phyloP scores from a whole-genome alignment of 2,113 vertebrate genomes.

The Callaeas wilsoni region DNA sequence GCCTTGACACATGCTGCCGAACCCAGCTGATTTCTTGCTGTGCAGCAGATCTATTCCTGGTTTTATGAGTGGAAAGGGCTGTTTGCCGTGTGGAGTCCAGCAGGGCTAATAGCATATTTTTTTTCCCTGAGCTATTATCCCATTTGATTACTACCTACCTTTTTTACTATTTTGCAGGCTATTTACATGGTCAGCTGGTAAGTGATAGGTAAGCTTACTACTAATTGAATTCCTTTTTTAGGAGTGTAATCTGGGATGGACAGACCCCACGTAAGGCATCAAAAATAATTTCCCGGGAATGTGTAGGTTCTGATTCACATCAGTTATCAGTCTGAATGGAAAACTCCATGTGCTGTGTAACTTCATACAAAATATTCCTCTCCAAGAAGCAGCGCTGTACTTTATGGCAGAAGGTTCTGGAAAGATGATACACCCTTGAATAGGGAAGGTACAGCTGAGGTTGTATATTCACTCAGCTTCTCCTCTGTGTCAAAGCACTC shows the following conservation, averaged over 20 bases:
- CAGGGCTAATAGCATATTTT: conserved; percentile 62
- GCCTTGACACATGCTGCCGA: conserved; percentile 14
- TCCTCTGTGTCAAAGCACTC: neutral
- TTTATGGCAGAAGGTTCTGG: neutral
- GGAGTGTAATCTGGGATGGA: neutral
- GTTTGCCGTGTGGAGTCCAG: conserved; percentile 47
- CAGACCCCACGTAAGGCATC: neutral
- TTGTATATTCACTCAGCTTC: neutral
- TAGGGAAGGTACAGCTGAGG: neutral
- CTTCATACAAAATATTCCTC: neutral
- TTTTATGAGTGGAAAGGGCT: conserved; percentile 45
- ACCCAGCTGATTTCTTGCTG: conserved; percentile 21
- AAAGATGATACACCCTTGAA: neutral
- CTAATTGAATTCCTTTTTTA: conserved; percentile 36
- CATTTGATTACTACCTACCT: conserved; percentile 61
- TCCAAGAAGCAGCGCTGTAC: neutral
- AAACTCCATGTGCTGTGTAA: neutral
- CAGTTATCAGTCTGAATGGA: neutral
- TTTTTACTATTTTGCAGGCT: conserved; percentile 53
- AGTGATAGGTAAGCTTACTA: conserved; percentile 60
- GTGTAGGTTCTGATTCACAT: neutral
- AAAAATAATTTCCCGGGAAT: neutral
- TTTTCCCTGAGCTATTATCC: conserved; percentile 61
- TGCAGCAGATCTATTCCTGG: conserved; percentile 45
- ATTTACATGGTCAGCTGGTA: conserved; percentile 65